Percentiles rank a stretch among this genome's conserved stretches.
These are phyloP conservation scores for Eledona agricola DNA, from an alignment of 2,888 invertebrate genomes.

Conservation along the genomic window DNA sequence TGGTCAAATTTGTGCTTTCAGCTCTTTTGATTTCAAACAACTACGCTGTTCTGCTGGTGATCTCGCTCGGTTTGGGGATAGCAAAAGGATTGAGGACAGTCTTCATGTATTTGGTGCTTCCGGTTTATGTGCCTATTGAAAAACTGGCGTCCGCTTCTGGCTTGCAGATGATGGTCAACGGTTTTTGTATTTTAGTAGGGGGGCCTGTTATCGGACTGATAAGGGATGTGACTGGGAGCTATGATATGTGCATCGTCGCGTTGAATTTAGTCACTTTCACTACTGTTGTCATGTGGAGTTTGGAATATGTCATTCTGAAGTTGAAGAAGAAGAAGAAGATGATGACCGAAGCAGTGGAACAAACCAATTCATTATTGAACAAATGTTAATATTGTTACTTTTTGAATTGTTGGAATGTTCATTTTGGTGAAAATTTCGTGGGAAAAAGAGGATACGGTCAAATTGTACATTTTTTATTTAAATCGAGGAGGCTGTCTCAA, in stretches of 20 bases:
- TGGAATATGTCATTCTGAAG: conserved; percentile 56
- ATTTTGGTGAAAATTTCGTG: too few relatives aligned
- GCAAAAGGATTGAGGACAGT: conserved; percentile 76
- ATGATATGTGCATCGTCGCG: conserved; percentile 68
- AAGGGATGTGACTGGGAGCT: conserved; percentile 70
- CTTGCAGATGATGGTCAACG: conserved; percentile 76
- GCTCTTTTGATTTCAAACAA: conserved; percentile 35
- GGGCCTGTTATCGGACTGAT: conserved; percentile 72
- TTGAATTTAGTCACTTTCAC: conserved; percentile 69
- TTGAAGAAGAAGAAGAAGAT: conserved; percentile 2
- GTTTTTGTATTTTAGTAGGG: conserved; percentile 68
- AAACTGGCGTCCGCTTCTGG: conserved; percentile 73
- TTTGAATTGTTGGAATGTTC: too few relatives aligned
- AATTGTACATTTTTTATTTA: too few relatives aligned
- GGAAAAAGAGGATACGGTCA: too few relatives aligned
- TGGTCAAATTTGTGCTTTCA: conserved; percentile 21
- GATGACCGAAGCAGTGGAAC: conserved; percentile 6
- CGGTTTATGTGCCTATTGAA: conserved; percentile 73
- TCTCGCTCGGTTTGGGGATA: conserved; percentile 70
- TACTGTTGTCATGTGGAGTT: conserved; percentile 69
- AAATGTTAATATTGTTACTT: conserved; percentile 13
- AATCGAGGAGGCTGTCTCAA: too few relatives aligned
- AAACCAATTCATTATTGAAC: conserved; percentile 16
- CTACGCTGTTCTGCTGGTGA: conserved; percentile 45
- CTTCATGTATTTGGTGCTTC: conserved; percentile 74